These are phyloP conservation scores for Dimorphilus gyrociliatus DNA, from an alignment of 2,888 invertebrate species.

Conservation along the genomic window DNA sequence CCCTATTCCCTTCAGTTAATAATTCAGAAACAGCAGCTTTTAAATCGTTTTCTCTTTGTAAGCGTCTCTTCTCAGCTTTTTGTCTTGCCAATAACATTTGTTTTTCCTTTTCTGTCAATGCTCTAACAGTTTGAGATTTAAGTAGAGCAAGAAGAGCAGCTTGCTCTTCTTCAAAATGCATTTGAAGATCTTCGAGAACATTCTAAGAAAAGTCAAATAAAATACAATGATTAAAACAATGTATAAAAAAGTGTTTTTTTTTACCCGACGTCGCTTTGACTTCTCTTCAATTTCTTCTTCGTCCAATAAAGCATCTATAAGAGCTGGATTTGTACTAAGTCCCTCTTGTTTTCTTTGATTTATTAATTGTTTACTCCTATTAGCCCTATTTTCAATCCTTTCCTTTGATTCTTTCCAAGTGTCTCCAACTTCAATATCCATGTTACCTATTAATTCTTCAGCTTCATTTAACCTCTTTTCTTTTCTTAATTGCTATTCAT, in stretches of 20 bases:
- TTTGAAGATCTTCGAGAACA: slow-evolving; percentile 19
- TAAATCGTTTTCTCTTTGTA: slow-evolving; percentile 21
- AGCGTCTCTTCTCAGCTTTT: slow-evolving; percentile 14
- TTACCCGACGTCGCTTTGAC: too few species aligned
- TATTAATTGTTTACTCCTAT: slow-evolving; percentile 14
- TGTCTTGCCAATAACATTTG: slow-evolving; percentile 20
- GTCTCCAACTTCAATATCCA: too few species aligned
- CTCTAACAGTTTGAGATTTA: slow-evolving; percentile 14
- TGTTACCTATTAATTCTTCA: too few species aligned
- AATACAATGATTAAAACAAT: too few species aligned
- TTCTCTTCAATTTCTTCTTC: slow-evolving; percentile 12
- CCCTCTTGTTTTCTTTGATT: slow-evolving; percentile 17
- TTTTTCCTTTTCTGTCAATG: slow-evolving; percentile 14
- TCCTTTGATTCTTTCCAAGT: slow-evolving; percentile 11
- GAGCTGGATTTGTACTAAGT: slow-evolving; percentile 16
- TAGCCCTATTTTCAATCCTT: slow-evolving; percentile 11
- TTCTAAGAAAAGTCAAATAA: slow-evolving; percentile 15
- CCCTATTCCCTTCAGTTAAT: slow-evolving; percentile 4
- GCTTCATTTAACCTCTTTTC: too few species aligned
- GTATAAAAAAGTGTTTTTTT: too few species aligned
- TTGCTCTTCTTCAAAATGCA: slow-evolving; percentile 25
- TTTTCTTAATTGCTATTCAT: too few species aligned
- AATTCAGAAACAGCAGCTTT: slow-evolving; percentile 20
- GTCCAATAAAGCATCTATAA: slow-evolving; percentile 14
- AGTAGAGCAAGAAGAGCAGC: slow-evolving; percentile 17